These are phyloP conservation scores for Flexamia atlantica DNA, from an alignment of 2,888 invertebrate genomes.

Conservation along the genomic window DNA sequence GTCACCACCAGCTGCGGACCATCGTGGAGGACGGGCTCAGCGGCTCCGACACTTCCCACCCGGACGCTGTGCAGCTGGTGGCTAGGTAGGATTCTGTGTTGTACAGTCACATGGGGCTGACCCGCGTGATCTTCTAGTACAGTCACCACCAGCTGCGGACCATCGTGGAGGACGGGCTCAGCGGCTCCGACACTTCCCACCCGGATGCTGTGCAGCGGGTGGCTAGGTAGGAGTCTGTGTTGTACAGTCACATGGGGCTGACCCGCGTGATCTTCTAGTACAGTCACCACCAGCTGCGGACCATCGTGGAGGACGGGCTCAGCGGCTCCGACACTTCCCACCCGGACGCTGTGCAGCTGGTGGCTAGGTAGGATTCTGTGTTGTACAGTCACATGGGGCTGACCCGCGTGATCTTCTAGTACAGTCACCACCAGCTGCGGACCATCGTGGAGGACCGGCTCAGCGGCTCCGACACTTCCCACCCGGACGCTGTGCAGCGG, in stretches of 20 bases:
- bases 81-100: conserved; percentile 84
- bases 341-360: conserved; percentile 92
- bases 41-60: conserved; percentile 86
- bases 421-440: conserved; percentile 92
- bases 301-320: conserved; percentile 85
- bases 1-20: conserved; percentile 90
- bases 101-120: conserved; percentile 82
- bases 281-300: conserved; percentile 90
- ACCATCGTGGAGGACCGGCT: conserved; percentile 87
- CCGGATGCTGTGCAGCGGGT: conserved; percentile 94
- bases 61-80: conserved; percentile 93
- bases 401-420: conserved; percentile 91
- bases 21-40: conserved; percentile 86
- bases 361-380: conserved; percentile 82
- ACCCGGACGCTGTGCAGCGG: conserved; percentile 92
- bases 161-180: conserved; percentile 87
- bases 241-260: conserved; percentile 80
- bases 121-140: conserved; percentile 95
- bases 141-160: conserved; percentile 91
- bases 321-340: conserved; percentile 85
- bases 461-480: conserved; percentile 84
- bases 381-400: too few species aligned
- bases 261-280: conserved; percentile 96
- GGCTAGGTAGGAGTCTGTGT: conserved; percentile 80
- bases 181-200: too few species aligned